A percentile compares a stretch with the other conserved stretches of the same genome.
phyloP scores from a whole-genome alignment of 1,140 invertebrate genomes.

The Macrostomum lignano region DNA sequence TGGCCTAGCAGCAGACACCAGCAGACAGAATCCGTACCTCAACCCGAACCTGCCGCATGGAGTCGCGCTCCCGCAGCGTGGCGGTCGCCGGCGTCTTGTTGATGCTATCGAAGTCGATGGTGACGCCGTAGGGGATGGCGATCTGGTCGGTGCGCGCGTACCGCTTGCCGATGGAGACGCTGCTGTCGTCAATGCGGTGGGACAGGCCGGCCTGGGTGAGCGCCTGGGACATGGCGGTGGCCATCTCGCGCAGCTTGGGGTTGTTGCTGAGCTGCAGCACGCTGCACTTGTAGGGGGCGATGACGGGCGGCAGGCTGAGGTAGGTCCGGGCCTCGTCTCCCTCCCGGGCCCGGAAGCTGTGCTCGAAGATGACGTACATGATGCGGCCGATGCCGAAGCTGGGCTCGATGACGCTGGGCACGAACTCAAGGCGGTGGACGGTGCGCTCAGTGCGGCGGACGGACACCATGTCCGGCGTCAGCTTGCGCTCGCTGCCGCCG shows the following conservation, averaged over 20 bases:
- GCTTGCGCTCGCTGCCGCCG: no score
- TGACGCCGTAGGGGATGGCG: slow-evolving; percentile 90
- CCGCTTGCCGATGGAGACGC: slow-evolving; percentile 66
- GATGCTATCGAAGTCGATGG: slow-evolving; percentile 83
- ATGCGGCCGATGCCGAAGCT: slow-evolving; percentile 92
- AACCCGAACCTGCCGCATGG: slow-evolving; percentile 77
- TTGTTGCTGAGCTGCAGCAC: slow-evolving; percentile 53
- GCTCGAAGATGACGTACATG: slow-evolving; percentile 80
- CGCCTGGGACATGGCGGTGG: slow-evolving; percentile 14
- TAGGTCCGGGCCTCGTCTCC: slow-evolving; percentile 80
- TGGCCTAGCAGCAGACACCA: no score
- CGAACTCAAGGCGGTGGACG: no score
- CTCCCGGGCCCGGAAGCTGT: slow-evolving; percentile 63
- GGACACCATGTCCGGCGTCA: no score
- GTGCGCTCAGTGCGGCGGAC: no score
- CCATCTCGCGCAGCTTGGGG: slow-evolving; percentile 5
- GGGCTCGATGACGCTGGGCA: slow-evolving; percentile 86
- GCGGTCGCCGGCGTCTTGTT: slow-evolving; percentile 51
- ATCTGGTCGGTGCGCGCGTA: slow-evolving; percentile 85
- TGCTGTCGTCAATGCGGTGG: slow-evolving; percentile 79
- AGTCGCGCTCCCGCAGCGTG: slow-evolving; percentile 70
- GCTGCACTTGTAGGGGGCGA: slow-evolving; percentile 83
- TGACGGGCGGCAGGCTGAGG: slow-evolving; percentile 53
- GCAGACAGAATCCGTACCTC: no score
- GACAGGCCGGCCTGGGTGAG: slow-evolving; percentile 53